Evolutionary conservation across 2,113 vertebrate genomes (phyloP).

Genomic region (Poecile atricapillus): DNA sequence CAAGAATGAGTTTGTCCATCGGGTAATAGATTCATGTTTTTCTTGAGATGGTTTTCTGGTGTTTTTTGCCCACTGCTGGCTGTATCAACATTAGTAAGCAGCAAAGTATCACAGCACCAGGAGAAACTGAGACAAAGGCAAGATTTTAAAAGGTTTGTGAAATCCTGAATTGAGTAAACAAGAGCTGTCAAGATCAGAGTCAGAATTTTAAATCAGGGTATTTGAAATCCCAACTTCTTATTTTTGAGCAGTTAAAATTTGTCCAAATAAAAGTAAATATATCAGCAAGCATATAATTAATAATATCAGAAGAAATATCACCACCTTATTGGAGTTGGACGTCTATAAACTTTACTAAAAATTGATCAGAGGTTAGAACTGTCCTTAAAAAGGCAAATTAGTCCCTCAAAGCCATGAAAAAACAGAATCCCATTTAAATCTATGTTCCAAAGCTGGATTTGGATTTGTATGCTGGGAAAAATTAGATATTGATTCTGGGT

Average conservation of each 20-base stretch:
- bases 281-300: not conserved
- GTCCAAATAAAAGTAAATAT: not conserved
- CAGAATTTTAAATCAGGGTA: not conserved
- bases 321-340: not conserved
- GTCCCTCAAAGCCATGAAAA: not conserved
- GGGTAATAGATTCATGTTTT: not conserved
- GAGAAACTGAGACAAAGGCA: not conserved
- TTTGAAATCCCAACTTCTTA: not conserved
- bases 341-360: not conserved
- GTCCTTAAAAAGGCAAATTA: not conserved
- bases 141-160: not conserved
- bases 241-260: not conserved
- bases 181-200: not conserved
- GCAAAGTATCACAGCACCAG: not conserved
- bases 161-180: not conserved
- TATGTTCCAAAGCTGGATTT: not conserved
- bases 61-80: not conserved
- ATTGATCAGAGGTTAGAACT: not conserved
- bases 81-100: not conserved
- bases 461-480: not conserved
- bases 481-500: not conserved
- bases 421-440: not conserved
- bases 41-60: not conserved
- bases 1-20: not conserved
- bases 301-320: not conserved